phyloP scores from a whole-genome alignment of 2,113 vertebrate genomes.

The Papio anubis region DNA sequence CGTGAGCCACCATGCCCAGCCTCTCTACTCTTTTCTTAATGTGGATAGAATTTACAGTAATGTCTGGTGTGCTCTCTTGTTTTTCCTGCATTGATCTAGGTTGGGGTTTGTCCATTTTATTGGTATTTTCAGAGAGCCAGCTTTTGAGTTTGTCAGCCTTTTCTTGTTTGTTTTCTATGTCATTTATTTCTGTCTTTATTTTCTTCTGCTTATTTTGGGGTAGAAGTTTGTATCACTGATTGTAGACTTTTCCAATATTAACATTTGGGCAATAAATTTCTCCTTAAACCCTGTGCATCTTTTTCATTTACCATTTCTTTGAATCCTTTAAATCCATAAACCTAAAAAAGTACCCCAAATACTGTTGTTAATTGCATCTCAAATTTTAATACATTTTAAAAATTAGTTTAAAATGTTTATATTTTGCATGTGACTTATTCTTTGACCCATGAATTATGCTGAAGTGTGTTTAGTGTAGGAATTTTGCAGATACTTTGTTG shows the following conservation, averaged over 20 bases:
- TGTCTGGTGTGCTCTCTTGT: not conserved
- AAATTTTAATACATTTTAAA: not conserved
- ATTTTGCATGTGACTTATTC: slow-evolving; percentile 9
- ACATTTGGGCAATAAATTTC: not conserved
- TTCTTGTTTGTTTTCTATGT: not conserved
- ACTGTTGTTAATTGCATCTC: not conserved
- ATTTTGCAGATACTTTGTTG: not conserved
- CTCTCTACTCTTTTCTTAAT: not conserved
- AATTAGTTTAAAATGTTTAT: slow-evolving; percentile 23
- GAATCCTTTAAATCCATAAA: not conserved
- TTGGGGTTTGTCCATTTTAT: not conserved
- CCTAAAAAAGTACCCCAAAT: not conserved
- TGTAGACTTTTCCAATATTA: not conserved
- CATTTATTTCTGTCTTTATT: not conserved
- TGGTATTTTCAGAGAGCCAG: not conserved
- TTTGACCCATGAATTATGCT: not conserved
- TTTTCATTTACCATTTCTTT: not conserved
- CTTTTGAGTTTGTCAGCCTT: not conserved
- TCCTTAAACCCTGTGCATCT: not conserved
- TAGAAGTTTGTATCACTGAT: not conserved
- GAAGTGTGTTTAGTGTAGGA: not conserved
- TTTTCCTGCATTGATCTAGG: not conserved
- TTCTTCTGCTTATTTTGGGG: not conserved
- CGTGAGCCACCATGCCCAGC: accelerated
- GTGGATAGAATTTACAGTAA: not conserved